phyloP scores from a whole-genome alignment of 2,888 invertebrate species.

The Artemia sinica region DNA sequence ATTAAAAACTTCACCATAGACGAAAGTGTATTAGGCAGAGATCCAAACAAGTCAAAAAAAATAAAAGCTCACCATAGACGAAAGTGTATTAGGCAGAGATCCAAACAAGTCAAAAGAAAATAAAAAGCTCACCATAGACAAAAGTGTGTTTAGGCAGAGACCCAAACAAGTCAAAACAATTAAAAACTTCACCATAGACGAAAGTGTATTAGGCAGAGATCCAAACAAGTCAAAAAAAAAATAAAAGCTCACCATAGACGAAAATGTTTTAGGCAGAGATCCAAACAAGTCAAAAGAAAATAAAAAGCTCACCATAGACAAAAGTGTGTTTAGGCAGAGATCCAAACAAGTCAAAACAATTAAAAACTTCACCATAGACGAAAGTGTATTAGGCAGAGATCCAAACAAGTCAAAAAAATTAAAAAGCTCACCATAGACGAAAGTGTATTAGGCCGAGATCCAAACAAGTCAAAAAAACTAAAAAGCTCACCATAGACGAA shows the following conservation, averaged over 20 bases:
- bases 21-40: constrained; percentile 64
- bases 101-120: constrained; percentile 89
- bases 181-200: constrained; percentile 47
- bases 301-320: constrained; percentile 47
- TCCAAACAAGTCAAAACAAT: constrained; percentile 86
- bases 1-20: constrained; percentile 45
- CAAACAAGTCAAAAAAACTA: constrained; percentile 93
- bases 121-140: constrained; percentile 47
- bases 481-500: constrained; percentile 48
- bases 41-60: constrained; percentile 89
- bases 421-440: constrained; percentile 50
- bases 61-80: constrained; percentile 47
- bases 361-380: constrained; percentile 47
- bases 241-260: constrained; percentile 47
- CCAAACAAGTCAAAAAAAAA: constrained; percentile 93
- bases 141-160: constrained; percentile 63
- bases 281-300: constrained; percentile 89
- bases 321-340: constrained; percentile 63
- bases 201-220: constrained; percentile 62
- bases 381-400: constrained; percentile 62
- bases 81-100: constrained; percentile 62
- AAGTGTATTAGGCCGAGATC: constrained; percentile 61
- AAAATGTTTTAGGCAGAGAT: constrained; percentile 62
- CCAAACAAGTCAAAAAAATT: constrained; percentile 93
- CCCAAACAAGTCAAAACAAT: constrained; percentile 86